Conservation (phyloP, 2,888 invertebrate genomes). For the Hypolimnas misippus region DNA sequence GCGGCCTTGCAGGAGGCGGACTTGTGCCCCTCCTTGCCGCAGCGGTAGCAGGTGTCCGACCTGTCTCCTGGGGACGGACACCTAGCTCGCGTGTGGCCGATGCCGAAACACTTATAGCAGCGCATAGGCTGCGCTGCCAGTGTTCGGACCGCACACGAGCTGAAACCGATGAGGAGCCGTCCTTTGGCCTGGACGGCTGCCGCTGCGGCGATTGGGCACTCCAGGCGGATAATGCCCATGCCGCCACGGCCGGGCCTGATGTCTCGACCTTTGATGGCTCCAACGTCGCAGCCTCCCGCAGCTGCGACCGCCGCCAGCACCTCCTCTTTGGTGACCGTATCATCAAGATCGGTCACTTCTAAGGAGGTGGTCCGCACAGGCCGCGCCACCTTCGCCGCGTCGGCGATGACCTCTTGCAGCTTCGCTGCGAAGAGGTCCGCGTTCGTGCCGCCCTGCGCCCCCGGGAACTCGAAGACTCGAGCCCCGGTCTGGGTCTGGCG, state of each 20-base stretch:
- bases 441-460: not conserved
- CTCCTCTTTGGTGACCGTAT: not conserved
- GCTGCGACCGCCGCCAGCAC: not conserved
- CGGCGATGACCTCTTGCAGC: constrained; percentile 4
- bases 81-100: not conserved
- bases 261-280: not conserved
- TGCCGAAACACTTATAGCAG: not conserved
- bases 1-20: not conserved
- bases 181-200: not conserved
- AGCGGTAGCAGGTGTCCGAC: not conserved
- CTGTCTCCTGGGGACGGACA: not conserved
- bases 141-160: not conserved
- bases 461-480: too few relatives aligned
- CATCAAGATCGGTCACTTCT: not conserved
- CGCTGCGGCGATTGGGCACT: not conserved
- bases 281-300: not conserved
- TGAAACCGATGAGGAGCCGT: not conserved
- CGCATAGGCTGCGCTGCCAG: not conserved
- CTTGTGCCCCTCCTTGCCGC: constrained; percentile 1
- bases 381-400: not conserved
- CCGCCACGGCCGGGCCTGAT: not conserved
- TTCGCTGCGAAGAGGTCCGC: constrained; percentile 5
- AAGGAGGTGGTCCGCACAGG: not conserved
- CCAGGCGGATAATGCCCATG: not conserved
- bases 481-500: constrained; percentile 8